Evolutionary conservation across 2,888 invertebrate genomes (phyloP), one percentile per base, ranked within the genome.

Genomic region (Ceramica pisi): DNA sequence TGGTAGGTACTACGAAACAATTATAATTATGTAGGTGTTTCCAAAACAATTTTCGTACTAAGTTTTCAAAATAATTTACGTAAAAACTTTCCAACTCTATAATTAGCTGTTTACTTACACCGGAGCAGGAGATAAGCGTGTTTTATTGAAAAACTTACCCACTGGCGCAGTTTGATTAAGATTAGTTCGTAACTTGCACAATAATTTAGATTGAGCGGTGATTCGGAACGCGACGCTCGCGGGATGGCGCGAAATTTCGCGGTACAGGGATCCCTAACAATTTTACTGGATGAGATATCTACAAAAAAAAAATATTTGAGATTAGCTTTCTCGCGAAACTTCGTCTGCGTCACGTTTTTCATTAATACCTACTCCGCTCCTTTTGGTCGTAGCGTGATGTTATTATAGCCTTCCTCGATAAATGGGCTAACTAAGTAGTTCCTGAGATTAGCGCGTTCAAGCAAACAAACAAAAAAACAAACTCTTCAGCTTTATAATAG

Each of bases 141-240:
- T 90, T 95, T 94, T 95, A 95, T 94, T 94, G 94, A 94, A 94
- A 94, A 95, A 95, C 90, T 95, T 92, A 79, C 70, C 80, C 88
- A 85, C 88, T 82, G 83, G 81, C 84, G 90, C 89, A 83, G 84
- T 82, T 85, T 93, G 93, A 93, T 93, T 93, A 92, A 93, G 94
- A 91, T 95, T 93, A 94, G 92, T 93, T 94, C 89, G 75, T 88
- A 94, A 94, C 89, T 94, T 93, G 92, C 87, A 92, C 91, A 94
- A 92, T 95, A 94, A 95, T 94, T 95, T 92, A 95, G 94, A 94
- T 95, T 90, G 93, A 93, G 91, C 91, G 90, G 87, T 92, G 92
- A 92, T 92, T 91, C 84, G 87, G 87, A 82, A 84, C 86, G 87
- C 89, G 85, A 80, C 81, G 85, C 83, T 81, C 83, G 86, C 78